These are phyloP conservation scores for Deilephila elpenor DNA, from an alignment of 2,888 invertebrate species.

Conservation along the genomic window DNA sequence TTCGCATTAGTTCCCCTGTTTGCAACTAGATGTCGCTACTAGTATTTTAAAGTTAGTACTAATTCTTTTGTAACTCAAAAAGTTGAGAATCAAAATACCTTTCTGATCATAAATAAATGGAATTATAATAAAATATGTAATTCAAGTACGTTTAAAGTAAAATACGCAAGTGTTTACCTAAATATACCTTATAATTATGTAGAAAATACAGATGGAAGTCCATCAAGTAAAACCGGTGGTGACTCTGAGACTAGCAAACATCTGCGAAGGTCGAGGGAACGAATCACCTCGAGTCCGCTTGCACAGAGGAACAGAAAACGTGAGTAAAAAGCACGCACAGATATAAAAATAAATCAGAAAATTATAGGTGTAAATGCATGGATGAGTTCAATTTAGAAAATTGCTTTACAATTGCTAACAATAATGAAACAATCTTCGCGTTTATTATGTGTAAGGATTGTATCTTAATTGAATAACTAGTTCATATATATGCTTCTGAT, in stretches of 20 bases:
- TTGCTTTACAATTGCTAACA: too few relatives aligned
- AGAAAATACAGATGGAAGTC: slow-evolving; percentile 78
- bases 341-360: not conserved
- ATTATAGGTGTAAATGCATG: too few relatives aligned
- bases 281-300: slow-evolving; percentile 74
- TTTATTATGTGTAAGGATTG: not conserved
- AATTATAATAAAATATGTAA: too few relatives aligned
- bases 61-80: too few relatives aligned
- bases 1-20: not conserved
- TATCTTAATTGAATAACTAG: not conserved
- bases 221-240: slow-evolving; percentile 64
- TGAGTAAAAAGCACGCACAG: slow-evolving; percentile 44
- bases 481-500: not conserved
- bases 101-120: too few relatives aligned
- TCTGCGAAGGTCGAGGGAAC: slow-evolving; percentile 73
- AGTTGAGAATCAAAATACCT: too few relatives aligned
- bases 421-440: not conserved
- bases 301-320: slow-evolving; percentile 76
- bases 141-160: too few relatives aligned
- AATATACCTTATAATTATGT: slow-evolving; percentile 5
- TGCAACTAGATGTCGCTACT: not conserved
- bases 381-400: too few relatives aligned
- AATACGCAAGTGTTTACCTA: too few relatives aligned
- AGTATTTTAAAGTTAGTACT: not conserved
- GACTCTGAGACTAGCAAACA: slow-evolving; percentile 72